A percentile compares a stretch with the other conserved stretches of the same genome.
Conservation (phyloP, 35 echinoderm and acorn worm genomes). For the Apostichopus japonicus region DNA sequence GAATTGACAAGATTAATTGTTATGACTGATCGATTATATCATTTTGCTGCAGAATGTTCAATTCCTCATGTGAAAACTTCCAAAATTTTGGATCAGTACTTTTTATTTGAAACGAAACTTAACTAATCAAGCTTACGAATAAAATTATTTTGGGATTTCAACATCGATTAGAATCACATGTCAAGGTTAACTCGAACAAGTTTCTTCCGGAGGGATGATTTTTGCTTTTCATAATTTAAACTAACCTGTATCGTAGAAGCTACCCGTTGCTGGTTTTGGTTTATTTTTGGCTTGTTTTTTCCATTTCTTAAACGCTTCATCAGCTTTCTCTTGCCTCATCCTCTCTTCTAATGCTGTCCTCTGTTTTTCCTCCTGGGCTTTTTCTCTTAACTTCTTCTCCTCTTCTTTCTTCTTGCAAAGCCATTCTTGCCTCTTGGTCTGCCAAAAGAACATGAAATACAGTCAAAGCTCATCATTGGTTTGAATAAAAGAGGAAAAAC, state of each 20-base stretch:
- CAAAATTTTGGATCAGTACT: neutral
- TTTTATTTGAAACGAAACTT: neutral
- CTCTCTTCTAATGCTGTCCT: slow-evolving; percentile 1
- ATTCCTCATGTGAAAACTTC: neutral
- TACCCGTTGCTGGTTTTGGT: slow-evolving; percentile 11
- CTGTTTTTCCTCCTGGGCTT: slow-evolving; percentile 19
- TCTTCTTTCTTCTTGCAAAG: slow-evolving; percentile 20
- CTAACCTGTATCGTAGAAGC: slow-evolving; percentile 11
- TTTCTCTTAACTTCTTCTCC: neutral
- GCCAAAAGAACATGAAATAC: neutral
- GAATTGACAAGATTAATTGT: too few species aligned
- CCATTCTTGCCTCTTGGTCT: slow-evolving; percentile 41
- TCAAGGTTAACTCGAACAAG: neutral
- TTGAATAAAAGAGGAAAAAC: too few species aligned
- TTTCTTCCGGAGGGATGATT: neutral
- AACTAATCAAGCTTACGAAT: neutral
- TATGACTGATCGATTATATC: too few species aligned
- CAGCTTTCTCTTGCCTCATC: slow-evolving; percentile 30
- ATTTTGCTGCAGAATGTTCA: too few species aligned
- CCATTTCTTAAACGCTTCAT: slow-evolving; percentile 47
- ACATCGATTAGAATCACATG: neutral
- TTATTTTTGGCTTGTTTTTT: slow-evolving; percentile 35
- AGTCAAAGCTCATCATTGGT: too few species aligned
- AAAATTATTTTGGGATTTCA: neutral
- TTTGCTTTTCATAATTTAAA: neutral